Percentiles rank a stretch among this genome's conserved stretches.
phyloP scores from a whole-genome alignment of 2,113 vertebrate genomes.

The Planiliza haematocheilus region DNA sequence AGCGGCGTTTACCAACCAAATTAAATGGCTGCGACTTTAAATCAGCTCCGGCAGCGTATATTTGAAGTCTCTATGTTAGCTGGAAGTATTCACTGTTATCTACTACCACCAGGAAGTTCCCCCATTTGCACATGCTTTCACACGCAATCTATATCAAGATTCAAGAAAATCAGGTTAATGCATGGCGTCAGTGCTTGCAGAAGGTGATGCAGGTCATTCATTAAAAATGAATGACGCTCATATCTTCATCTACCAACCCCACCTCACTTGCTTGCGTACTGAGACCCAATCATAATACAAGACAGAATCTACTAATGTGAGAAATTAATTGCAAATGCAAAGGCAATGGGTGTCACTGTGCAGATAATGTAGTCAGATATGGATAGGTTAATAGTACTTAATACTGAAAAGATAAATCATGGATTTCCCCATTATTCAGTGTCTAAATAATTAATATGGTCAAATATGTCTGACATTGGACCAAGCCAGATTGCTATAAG shows the following conservation, averaged over 20 bases:
- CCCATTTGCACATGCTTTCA: background rate
- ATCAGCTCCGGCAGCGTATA: background rate
- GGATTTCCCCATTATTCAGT: too few relatives aligned
- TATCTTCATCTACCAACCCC: background rate
- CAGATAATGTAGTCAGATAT: background rate
- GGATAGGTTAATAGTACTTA: too few relatives aligned
- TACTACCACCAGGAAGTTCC: background rate
- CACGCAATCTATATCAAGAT: background rate
- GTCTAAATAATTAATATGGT: too few relatives aligned
- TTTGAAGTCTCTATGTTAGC: too few relatives aligned
- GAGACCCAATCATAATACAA: too few relatives aligned
- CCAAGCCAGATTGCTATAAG: too few relatives aligned
- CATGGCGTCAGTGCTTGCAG: too few relatives aligned
- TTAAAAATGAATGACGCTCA: background rate
- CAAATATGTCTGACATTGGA: too few relatives aligned
- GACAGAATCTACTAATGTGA: background rate
- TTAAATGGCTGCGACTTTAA: background rate
- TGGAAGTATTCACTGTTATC: too few relatives aligned
- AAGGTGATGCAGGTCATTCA: background rate
- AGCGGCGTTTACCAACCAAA: background rate
- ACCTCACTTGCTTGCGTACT: too few relatives aligned
- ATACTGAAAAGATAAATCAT: too few relatives aligned
- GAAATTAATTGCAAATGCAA: too few relatives aligned
- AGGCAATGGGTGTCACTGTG: background rate
- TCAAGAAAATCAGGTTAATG: background rate